phyloP scores from a whole-genome alignment of 2,113 vertebrate genomes.

The Tricholaema leucomelas region DNA sequence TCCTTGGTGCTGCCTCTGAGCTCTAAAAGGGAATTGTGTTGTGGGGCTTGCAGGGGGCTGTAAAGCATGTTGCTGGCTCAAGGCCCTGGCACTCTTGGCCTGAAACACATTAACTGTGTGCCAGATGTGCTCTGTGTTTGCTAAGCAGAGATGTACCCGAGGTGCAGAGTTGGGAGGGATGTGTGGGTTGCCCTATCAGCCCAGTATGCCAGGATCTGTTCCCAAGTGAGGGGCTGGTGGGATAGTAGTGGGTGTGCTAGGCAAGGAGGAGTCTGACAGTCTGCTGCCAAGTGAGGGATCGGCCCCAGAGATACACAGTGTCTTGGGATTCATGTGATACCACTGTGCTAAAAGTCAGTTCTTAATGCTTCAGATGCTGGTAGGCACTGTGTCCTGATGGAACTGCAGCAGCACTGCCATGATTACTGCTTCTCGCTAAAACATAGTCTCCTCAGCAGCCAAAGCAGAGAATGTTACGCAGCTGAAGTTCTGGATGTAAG shows the following conservation, averaged over 20 bases:
- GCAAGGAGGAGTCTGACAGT: neutral
- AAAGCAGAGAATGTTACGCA: neutral
- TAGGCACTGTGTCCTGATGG: neutral
- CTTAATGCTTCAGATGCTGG: neutral
- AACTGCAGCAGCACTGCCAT: neutral
- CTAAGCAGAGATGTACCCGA: rapidly evolving
- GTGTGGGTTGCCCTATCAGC: neutral
- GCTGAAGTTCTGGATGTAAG: neutral
- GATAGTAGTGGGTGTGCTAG: rapidly evolving
- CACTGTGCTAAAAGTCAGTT: neutral
- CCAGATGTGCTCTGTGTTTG: neutral
- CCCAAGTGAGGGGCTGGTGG: rapidly evolving
- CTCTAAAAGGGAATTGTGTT: neutral
- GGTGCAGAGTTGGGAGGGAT: too few species aligned
- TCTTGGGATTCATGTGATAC: rapidly evolving
- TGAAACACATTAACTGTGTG: rapidly evolving
- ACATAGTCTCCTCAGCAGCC: neutral
- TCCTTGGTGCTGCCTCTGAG: too few species aligned
- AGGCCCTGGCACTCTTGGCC: rapidly evolving
- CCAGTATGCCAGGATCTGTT: too few species aligned
- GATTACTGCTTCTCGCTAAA: neutral
- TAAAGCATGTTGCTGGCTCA: rapidly evolving
- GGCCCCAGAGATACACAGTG: rapidly evolving
- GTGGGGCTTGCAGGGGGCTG: too few species aligned
- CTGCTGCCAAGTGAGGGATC: rapidly evolving